phyloP scores from a whole-genome alignment of 2,797 vertebrate genomes.

The Sebastolobus altivelis region DNA sequence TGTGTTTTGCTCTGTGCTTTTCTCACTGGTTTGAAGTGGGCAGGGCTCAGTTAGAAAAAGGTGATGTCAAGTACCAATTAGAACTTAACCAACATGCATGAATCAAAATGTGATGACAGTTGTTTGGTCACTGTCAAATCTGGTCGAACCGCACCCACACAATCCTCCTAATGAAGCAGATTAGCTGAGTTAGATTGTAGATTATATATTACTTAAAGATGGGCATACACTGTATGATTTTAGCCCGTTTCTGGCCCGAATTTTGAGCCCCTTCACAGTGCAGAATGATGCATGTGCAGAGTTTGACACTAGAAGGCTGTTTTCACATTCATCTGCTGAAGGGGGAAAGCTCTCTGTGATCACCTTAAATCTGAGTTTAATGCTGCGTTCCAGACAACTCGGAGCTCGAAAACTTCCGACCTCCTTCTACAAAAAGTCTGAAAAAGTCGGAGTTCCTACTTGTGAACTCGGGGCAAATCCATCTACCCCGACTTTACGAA shows the following conservation, averaged over 20 bases:
- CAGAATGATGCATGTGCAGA: background rate
- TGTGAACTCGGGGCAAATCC: background rate
- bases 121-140: background rate
- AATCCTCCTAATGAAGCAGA: background rate
- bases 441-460: no score
- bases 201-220: background rate
- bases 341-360: background rate
- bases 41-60: background rate
- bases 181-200: background rate
- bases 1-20: background rate
- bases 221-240: no score
- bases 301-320: no score
- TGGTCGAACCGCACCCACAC: background rate
- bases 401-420: no score
- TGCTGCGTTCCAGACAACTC: background rate
- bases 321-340: no score
- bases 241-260: no score
- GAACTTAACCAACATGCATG: background rate
- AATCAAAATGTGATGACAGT: background rate
- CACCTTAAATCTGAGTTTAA: background rate
- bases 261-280: no score
- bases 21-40: background rate
- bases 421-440: no score
- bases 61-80: background rate
- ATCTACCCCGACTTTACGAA: background rate